phyloP scores from a whole-genome alignment of 2,888 invertebrate genomes.

The Eupithecia vulgata region DNA sequence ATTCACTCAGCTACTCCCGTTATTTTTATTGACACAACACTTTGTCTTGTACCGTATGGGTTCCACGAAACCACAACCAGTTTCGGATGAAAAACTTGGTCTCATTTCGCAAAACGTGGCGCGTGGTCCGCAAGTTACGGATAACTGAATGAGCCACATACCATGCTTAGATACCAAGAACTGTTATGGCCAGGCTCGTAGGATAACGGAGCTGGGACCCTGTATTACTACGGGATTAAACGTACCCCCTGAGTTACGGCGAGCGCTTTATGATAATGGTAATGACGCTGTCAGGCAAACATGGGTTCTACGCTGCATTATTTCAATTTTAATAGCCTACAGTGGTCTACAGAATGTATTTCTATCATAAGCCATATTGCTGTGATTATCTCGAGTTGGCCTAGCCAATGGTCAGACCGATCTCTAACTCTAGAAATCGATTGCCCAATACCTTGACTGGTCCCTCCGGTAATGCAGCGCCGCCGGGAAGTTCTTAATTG shows the following conservation, averaged over 20 bases:
- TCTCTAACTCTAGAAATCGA: conserved; percentile 42
- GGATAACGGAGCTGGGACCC: conserved; percentile 56
- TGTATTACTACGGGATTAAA: conserved; percentile 23
- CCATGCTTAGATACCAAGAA: conserved; percentile 52
- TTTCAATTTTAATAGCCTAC: not conserved
- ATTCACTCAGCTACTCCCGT: conserved; percentile 35
- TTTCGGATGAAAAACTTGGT: conserved; percentile 32
- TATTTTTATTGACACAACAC: conserved; percentile 43
- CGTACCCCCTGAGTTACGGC: not conserved
- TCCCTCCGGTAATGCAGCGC: conserved; percentile 47
- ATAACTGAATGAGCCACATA: conserved; percentile 50
- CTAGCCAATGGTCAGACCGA: conserved; percentile 36
- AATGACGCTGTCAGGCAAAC: conserved; percentile 18
- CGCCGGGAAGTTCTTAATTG: conserved; percentile 53
- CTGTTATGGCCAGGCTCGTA: conserved; percentile 56
- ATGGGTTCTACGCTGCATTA: not conserved
- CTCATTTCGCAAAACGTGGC: conserved; percentile 42
- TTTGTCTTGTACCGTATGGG: conserved; percentile 36
- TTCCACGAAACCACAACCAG: conserved; percentile 38
- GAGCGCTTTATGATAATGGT: conserved; percentile 15
- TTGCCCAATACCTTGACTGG: conserved; percentile 37
- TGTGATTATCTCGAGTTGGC: not conserved
- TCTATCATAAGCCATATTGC: conserved; percentile 26
- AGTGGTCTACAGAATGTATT: conserved; percentile 13
- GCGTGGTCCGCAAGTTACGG: conserved; percentile 48